Conservation (phyloP, 1,140 invertebrate species). For the Cydia splendana region DNA sequence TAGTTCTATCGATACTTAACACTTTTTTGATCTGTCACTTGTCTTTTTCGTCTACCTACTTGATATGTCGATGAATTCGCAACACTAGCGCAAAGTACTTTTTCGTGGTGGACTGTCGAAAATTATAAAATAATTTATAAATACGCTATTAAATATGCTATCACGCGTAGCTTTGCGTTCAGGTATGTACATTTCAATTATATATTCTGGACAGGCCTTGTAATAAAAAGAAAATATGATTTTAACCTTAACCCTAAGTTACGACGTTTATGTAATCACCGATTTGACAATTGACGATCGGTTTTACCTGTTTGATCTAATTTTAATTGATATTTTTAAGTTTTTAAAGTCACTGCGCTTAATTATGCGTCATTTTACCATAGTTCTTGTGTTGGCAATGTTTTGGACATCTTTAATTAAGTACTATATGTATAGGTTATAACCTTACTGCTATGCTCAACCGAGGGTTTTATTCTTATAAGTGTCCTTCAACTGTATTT, state of each 20-base stretch:
- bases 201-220: constrained; percentile 4
- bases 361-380: neutral
- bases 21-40: neutral
- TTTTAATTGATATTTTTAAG: neutral
- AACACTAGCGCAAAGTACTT: constrained; percentile 67
- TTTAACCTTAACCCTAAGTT: constrained; percentile 59
- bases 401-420: neutral
- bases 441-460: neutral
- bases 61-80: constrained; percentile 35
- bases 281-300: constrained; percentile 56
- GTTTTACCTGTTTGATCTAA: constrained; percentile 13
- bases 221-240: constrained; percentile 33
- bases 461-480: neutral
- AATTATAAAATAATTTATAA: constrained; percentile 52
- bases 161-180: constrained; percentile 77
- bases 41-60: neutral
- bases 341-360: neutral
- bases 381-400: neutral
- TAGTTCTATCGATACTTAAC: neutral
- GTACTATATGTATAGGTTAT: neutral
- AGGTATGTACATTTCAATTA: constrained; percentile 57
- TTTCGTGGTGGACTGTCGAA: constrained; percentile 53
- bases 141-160: constrained; percentile 67
- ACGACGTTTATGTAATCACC: constrained; percentile 76
- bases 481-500: neutral